Evolutionary conservation across 2,113 vertebrate species (phyloP).

Genomic region (Tichodroma muraria): DNA sequence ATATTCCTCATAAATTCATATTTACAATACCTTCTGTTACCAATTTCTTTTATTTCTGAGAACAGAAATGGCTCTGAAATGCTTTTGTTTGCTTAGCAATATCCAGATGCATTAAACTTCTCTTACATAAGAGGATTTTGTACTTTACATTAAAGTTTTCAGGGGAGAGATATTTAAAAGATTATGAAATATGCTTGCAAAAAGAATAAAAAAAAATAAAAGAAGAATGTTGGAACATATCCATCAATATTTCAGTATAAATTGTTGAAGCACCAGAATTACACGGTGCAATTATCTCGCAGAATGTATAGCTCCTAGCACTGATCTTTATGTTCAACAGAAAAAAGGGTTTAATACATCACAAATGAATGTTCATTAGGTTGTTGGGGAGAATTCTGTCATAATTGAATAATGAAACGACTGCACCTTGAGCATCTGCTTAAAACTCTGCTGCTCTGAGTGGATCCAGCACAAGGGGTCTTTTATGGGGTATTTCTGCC

Average conservation of each 20-base stretch:
- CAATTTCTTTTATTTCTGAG: background rate
- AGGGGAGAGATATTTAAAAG: slow-evolving; percentile 30
- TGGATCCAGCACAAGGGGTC: background rate
- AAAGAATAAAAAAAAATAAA: background rate
- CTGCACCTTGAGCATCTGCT: slow-evolving; percentile 41
- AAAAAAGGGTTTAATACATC: slow-evolving; percentile 54
- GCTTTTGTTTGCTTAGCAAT: background rate
- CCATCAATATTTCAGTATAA: slow-evolving; percentile 39
- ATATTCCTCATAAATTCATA: background rate
- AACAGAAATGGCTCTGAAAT: background rate
- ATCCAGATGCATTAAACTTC: slow-evolving; percentile 6
- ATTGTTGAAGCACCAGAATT: slow-evolving; percentile 57
- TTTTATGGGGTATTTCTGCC: background rate
- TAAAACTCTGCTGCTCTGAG: background rate
- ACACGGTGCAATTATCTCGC: slow-evolving; percentile 58
- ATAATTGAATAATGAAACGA: slow-evolving; percentile 58
- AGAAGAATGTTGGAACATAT: slow-evolving; percentile 4
- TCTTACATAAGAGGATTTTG: slow-evolving; percentile 24
- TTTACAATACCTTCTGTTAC: background rate
- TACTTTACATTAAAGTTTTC: background rate
- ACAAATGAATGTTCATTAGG: slow-evolving; percentile 70
- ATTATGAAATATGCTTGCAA: background rate
- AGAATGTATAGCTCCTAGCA: slow-evolving; percentile 60
- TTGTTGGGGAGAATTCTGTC: slow-evolving; percentile 56
- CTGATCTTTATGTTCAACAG: slow-evolving; percentile 62